Evolutionary conservation across 2,888 invertebrate species (phyloP).

Genomic region (Teleogryllus oceanicus): DNA sequence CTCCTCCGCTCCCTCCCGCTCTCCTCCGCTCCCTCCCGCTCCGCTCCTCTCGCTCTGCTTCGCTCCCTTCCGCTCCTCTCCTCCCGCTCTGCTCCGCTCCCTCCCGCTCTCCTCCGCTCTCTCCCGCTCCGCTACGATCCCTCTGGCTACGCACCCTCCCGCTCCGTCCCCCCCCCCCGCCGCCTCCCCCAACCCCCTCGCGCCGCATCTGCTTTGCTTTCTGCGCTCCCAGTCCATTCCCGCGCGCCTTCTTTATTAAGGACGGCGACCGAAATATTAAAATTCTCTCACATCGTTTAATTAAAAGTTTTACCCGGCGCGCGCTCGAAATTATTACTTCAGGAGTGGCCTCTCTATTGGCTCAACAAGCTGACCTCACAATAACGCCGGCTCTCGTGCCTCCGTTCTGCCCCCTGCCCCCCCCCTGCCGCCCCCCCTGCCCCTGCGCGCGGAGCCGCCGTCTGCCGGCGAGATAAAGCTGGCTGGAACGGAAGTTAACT

Average conservation of each 20-base stretch:
- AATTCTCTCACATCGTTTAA: conserved; percentile 18
- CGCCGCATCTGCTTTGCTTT: neutral
- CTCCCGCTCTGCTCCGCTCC: no score
- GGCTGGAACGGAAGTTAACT: neutral
- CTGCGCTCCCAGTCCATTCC: neutral
- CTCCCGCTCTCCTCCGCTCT: no score
- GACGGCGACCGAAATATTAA: conserved; percentile 8
- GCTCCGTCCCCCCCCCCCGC: neutral
- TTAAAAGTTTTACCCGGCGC: neutral
- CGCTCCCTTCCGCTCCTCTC: no score
- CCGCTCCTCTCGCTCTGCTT: no score
- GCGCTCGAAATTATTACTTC: neutral
- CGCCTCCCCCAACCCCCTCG: neutral
- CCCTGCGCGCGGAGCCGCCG: neutral
- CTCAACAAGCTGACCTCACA: conserved; percentile 9
- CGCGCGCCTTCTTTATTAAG: neutral
- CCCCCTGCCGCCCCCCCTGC: neutral
- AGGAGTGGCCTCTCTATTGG: conserved; percentile 1
- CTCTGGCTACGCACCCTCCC: no score
- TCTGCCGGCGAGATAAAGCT: neutral
- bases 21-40: no score
- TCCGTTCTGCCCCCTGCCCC: neutral
- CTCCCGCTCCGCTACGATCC: no score
- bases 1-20: no score
- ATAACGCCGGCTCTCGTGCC: neutral